Evolutionary conservation across 2,888 invertebrate genomes (phyloP), one percentile per base, ranked within the genome.

Genomic region (Masnerella sp.): DNA sequence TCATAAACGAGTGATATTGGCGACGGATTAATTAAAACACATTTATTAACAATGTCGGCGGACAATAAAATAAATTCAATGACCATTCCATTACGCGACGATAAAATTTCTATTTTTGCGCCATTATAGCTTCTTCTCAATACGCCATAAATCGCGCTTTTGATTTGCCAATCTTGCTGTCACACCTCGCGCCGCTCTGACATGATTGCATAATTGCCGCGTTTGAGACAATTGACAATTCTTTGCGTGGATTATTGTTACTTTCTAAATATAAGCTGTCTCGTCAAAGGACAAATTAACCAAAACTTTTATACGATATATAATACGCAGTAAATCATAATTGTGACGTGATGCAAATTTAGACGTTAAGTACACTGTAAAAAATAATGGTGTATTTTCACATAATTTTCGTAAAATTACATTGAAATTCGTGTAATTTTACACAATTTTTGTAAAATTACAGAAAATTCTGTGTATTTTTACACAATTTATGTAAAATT

Each of bases 1-100:
- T 52, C 34, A 34, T 17, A 38, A 25, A 9, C 11, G 28, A 25
- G 14, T 25, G 38, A 20, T 52, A 52, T 52, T 38, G 17, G 15
- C 52, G n/a, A 25, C n/a, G 20, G 54, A 54, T 54, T 30, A 54
- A 54, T 54, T 42, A 40, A 54, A 42, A 7, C 12, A n/a, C 18
- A 54, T 40, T 54, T 42, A 42, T 54, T 42, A 30, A 54, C 5
- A 56, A n/a, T 3, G 8, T n/a, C 1, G 15, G 8, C 54, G 42
- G 22, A 43, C 43, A 56, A 56, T 56, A 42, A 56, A 56, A 43
- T n/a, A 12, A 56, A 32, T 43, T 20, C 22, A 43, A 43, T 40
- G 38, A 14, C 9, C 49, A 12, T 34, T 5, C 9, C 18, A 34
- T 51, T 20, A 12, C n/a, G 9, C 11, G 40, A 20, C 22, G 22